A percentile compares a stretch with the other conserved stretches of the same genome.
phyloP scores from a whole-genome alignment of 2,888 invertebrate genomes.

The Hirtodrosophila histrioides region DNA sequence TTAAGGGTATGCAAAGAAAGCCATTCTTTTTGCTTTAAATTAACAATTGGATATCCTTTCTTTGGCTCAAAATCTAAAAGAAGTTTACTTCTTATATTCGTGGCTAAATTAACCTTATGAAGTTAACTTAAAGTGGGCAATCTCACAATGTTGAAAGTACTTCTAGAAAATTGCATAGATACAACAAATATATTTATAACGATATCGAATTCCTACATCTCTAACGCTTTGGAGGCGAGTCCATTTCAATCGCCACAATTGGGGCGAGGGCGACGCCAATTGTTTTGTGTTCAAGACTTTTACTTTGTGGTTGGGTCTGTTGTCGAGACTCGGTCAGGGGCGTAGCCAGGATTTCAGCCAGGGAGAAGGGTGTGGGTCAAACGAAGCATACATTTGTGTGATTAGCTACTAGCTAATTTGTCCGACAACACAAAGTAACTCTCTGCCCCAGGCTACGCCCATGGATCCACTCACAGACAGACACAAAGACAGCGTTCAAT shows the following conservation, averaged over 20 bases:
- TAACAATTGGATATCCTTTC: too few relatives aligned
- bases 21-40: too few relatives aligned
- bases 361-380: too few relatives aligned
- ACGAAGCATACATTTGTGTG: too few relatives aligned
- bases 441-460: too few relatives aligned
- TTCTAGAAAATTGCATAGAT: constrained; percentile 6
- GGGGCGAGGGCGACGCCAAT: constrained; percentile 20
- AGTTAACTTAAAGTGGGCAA: constrained; percentile 25
- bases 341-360: too few relatives aligned
- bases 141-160: constrained; percentile 21
- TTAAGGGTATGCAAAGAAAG: too few relatives aligned
- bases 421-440: too few relatives aligned
- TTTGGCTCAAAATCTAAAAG: too few relatives aligned
- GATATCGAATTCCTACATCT: constrained; percentile 50
- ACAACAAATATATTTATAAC: constrained; percentile 31
- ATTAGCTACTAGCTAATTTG: too few relatives aligned
- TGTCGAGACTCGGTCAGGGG: constrained; percentile 26
- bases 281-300: constrained; percentile 40
- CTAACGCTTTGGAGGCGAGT: constrained; percentile 22
- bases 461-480: constrained; percentile 5
- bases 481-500: constrained; percentile 45
- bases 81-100: too few relatives aligned
- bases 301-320: constrained; percentile 33
- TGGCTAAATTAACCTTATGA: background rate
- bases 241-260: constrained; percentile 42